Evolutionary conservation across 2,888 invertebrate genomes (phyloP), one percentile per base, ranked within the genome.

Genomic region (Eristalis arbustorum): DNA sequence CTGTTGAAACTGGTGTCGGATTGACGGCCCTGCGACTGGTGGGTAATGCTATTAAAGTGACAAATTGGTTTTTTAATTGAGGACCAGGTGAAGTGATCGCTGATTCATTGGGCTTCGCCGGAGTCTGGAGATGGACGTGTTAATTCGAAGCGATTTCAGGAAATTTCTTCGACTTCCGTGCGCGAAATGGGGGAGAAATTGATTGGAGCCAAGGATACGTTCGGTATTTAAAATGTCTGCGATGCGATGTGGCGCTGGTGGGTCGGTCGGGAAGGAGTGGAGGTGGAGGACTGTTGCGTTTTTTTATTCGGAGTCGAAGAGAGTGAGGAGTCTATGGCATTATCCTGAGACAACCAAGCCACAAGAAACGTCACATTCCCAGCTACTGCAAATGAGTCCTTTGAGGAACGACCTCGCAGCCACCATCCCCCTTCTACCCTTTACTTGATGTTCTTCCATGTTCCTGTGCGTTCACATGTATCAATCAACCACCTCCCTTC

Each of bases 1-100:
- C 42, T 28, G n/a, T n/a, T n/a, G 37, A 67, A 67, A n/a, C 31
- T 68, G 72, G 25, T 69, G 22, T 37, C 49, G 56, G 61, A 18
- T 25, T 85, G 82, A 85, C 78, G 78, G 59, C 42, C 2, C 59
- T 13, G 25, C 23, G 59, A n/a, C 25, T 25, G 63, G 71, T 75
- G 64, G 62, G 72, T 87, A 87, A 87, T 83, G 75, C 72, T 83
- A 83, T 87, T 87, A 87, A 78, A 83, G 71, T 75, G 83, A 87
- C 83, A 83, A 87, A 87, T 87, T 87, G 87, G 67, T 87, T 83
- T 87, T 87, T 87, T 87, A 87, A 87, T 87, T 87, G 87, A 78
- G 37, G 74, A 78, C 83, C 78, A 87, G 87, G 87, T 87, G 87
- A 78, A 67, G 61, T 64, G 79, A 72, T 69, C 75, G 56, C 67